phyloP scores from a whole-genome alignment of 2,888 invertebrate genomes.

The Melieria picta region DNA sequence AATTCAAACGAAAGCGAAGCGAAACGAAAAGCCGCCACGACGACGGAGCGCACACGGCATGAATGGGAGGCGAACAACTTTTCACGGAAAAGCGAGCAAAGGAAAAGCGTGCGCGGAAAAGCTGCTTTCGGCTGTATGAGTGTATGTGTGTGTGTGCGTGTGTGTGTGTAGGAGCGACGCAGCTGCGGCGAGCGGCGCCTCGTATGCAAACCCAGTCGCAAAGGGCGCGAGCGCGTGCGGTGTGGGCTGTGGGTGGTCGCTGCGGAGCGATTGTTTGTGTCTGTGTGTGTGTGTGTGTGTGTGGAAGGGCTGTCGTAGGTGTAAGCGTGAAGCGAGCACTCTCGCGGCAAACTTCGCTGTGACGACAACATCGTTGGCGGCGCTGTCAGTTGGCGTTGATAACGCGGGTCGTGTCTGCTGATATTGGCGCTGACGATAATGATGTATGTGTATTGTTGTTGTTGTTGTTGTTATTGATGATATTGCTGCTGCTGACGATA shows the following conservation, averaged over 20 bases:
- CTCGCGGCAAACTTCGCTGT: neutral
- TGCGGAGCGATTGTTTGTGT: neutral
- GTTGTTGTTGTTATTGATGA: neutral
- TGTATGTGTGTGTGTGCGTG: neutral
- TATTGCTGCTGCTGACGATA: neutral
- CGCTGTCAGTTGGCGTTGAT: conserved; percentile 4
- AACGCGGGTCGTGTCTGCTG: too few relatives aligned
- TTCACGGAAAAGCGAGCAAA: conserved; percentile 25
- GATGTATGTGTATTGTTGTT: neutral
- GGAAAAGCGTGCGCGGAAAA: conserved; percentile 30
- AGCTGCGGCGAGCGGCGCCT: too few relatives aligned
- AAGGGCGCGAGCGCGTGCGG: too few relatives aligned
- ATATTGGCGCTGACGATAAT: neutral
- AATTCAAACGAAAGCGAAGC: conserved; percentile 21
- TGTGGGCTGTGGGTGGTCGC: neutral
- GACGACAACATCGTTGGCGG: neutral
- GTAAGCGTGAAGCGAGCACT: neutral
- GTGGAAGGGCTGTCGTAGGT: conserved; percentile 10
- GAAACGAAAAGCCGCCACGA: neutral
- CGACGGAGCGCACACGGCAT: neutral
- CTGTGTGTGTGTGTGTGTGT: neutral
- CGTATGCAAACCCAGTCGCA: too few relatives aligned
- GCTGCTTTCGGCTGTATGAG: neutral
- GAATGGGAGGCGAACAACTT: conserved; percentile 2
- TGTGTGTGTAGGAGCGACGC: conserved; percentile 16